These are phyloP conservation scores for Trididemnum clinides DNA, from an alignment of 23 tunicate genomes.

Conservation along the genomic window DNA sequence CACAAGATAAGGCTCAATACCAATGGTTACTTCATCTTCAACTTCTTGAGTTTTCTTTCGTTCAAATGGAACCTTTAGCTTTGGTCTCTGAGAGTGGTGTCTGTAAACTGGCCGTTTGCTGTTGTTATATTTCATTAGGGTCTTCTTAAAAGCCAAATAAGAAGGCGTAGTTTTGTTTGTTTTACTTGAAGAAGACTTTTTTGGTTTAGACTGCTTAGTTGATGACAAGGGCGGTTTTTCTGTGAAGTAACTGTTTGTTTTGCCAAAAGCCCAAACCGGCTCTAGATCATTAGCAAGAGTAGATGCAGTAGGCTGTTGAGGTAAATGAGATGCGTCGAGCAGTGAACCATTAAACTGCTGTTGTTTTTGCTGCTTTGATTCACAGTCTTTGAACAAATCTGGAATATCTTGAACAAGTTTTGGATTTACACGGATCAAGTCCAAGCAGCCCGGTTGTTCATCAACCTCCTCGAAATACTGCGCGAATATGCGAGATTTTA, in stretches of 20 bases:
- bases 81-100: conserved; percentile 12
- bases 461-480: conserved; percentile 29
- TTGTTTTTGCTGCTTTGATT: too few species aligned
- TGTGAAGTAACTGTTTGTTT: not conserved
- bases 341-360: too few species aligned
- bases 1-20: not conserved
- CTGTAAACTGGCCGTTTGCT: not conserved
- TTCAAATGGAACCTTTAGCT: not conserved
- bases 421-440: conserved; percentile 22
- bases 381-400: not conserved
- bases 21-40: not conserved
- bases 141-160: not conserved
- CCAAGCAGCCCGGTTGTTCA: conserved; percentile 32
- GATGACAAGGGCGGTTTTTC: not conserved
- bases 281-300: not conserved
- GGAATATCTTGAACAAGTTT: not conserved
- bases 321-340: too few species aligned
- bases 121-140: not conserved
- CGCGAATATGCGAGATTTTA: conserved; percentile 1
- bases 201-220: not conserved
- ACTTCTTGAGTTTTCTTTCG: not conserved
- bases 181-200: not conserved
- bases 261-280: conserved; percentile 4
- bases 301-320: too few species aligned
- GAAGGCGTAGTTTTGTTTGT: not conserved